These are phyloP conservation scores for Dinocampus coccinellae DNA, from an alignment of 2,888 invertebrate species.

Conservation along the genomic window DNA sequence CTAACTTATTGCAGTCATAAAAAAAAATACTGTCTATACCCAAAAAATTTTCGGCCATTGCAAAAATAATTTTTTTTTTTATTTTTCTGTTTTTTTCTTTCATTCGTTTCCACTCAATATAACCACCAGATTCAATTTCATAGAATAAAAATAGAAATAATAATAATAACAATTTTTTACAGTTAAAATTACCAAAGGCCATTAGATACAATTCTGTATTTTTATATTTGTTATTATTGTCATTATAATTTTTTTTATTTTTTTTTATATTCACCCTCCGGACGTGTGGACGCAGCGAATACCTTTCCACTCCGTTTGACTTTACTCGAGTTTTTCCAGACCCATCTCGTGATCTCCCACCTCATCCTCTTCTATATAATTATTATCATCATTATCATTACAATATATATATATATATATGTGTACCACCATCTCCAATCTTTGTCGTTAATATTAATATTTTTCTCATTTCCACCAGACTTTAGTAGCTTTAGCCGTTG, in stretches of 20 bases:
- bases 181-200: background rate
- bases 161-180: too few relatives aligned
- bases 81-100: too few relatives aligned
- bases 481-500: conserved; percentile 10
- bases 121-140: too few relatives aligned
- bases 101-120: too few relatives aligned
- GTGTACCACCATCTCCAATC: background rate
- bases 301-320: conserved; percentile 17
- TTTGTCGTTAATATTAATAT: conserved; percentile 29
- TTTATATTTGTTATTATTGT: too few relatives aligned
- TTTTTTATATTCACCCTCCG: background rate
- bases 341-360: background rate
- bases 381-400: too few relatives aligned
- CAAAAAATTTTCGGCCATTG: too few relatives aligned
- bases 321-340: background rate
- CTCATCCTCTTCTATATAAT: background rate
- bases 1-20: too few relatives aligned
- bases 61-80: too few relatives aligned
- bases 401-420: too few relatives aligned
- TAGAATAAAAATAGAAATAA: too few relatives aligned
- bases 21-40: background rate
- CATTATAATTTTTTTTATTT: background rate
- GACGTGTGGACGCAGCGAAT: conserved; percentile 9
- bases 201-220: too few relatives aligned
- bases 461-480: conserved; percentile 32